A percentile compares a stretch with the other conserved stretches of the same genome.
Evolutionary conservation across 2,797 vertebrate genomes (phyloP).

Genomic region (Lagodon rhomboides): DNA sequence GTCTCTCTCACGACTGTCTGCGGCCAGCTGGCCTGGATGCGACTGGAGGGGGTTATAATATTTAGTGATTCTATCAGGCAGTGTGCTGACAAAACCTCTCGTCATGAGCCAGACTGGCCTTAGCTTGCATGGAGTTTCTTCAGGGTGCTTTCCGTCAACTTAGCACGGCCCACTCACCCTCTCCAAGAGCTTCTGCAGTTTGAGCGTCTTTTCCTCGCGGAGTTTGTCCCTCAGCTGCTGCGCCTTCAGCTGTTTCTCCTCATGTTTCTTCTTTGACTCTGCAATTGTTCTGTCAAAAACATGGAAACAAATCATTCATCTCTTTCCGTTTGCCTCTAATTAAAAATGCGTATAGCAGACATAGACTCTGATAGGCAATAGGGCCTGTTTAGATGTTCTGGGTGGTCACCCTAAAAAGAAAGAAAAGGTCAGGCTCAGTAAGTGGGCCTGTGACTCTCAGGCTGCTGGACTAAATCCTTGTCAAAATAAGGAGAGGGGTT

Average conservation of each 20-base stretch:
- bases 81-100: conserved; percentile 75
- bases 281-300: conserved; percentile 94
- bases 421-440: conserved; percentile 35
- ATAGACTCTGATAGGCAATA: conserved; percentile 27
- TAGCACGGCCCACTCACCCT: conserved; percentile 87
- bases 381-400: conserved; percentile 44
- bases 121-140: conserved; percentile 53
- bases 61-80: conserved; percentile 78
- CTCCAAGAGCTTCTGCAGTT: conserved; percentile 98
- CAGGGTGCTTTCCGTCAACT: conserved; percentile 59
- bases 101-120: conserved; percentile 55
- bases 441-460: conserved; percentile 46
- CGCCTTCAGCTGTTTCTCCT: conserved; percentile 99
- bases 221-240: conserved; percentile 98
- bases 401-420: conserved; percentile 37
- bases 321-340: conserved; percentile 35
- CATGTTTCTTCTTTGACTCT: conserved; percentile 99
- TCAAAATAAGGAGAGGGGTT: conserved; percentile 39
- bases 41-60: conserved; percentile 67
- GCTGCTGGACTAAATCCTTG: conserved; percentile 47
- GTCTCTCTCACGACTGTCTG: conserved; percentile 72
- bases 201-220: conserved; percentile 96
- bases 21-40: conserved; percentile 73
- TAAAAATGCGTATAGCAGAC: conserved; percentile 41
- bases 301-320: conserved; percentile 63